Evolutionary conservation across 2,797 vertebrate genomes (phyloP), one percentile per base, ranked within the genome.

Genomic region (Oryzias dopingdopingensis): DNA sequence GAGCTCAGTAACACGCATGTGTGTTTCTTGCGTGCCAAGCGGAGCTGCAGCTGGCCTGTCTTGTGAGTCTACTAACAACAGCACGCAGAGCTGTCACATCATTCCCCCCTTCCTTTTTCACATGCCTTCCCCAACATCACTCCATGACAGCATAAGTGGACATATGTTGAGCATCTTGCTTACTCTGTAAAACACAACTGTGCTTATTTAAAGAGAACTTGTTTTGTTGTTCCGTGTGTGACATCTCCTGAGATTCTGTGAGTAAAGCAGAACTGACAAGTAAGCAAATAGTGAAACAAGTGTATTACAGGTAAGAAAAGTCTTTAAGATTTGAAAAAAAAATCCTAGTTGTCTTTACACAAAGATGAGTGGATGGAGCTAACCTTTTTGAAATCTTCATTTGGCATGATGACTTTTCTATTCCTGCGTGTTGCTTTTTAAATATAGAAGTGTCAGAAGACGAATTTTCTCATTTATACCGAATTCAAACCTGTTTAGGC

Each of bases 81-180:
- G 49, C 58, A 76, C 15, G 37, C 54, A 45, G 67, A 23, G 42
- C 16, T 57, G 37, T 67, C 43, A 37, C 68, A 65, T 57, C 51
- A 14, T 24, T 62, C 49, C 50, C n/a, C 55, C 15, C 15, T 62
- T 24, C 43, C 56, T 49, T 64, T n/a, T 24, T 60, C 49, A 52
- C 56, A 65, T 65, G 67, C 64, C 52, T 22, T 52, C 46, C 49
- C 50, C 53, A 61, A 61, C 13, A 63, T 79, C 60, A 65, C 55
- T 56, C 52, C 42, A 60, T 56, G 42, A 61, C 58, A 67, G 45
- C 49, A 37, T 22, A 26, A 66, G 20, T 45, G 52, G 49, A 71
- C 42, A 56, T 67, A 61, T 63, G 55, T 51, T 50, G 65, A 58
- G 60, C 63, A 61, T 58, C 16, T 40, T 59, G 50, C 24, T 59